Base-by-base conservation (phyloP, 1,140 invertebrate species). In the Drosophila albomicans region DNA sequence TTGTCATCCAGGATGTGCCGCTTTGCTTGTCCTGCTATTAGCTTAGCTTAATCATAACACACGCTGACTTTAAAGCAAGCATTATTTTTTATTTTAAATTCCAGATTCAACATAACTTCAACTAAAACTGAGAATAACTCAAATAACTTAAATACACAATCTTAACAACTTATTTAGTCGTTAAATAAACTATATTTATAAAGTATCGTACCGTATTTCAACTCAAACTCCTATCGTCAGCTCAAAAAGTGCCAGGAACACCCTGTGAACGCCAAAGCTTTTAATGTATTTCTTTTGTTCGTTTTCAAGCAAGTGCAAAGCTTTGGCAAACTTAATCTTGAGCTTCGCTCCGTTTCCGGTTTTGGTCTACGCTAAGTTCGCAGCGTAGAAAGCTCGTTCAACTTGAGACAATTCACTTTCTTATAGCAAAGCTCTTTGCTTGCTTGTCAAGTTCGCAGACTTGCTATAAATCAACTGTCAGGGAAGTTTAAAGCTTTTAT, bases 331-430 rank as follows among this genome's bases (percentile, higher is more conserved):
- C 10, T 32, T 16, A 56, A 65, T 80, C 84, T 88, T 84, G 32
- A 35, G 70, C 78, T 86, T 86, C 71, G 57, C 28, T 7, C 5
- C 1, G 15, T 32, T 43, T 84, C 84, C 84, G 84, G 84, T 87
- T 88, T 68, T 54, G 5, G 77, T 72, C 63, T 67, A 10, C 5
- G 20, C 74, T 79, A 73, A 66, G 11, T 28, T 48, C 10, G 28
- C 32, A 7, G 5, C 30, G 7, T 5, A 10, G 7, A 71, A 72
- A 77, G 77, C 77, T 79, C 58, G 43, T 13, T 15, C 46, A 76
- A 48, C 1, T 13, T 48, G 20, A n/a, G 11, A 30, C 51, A 43
- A 16, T 32, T n/a, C 0, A 52, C 15, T 52, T 67, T 70, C 69
- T 81, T 69, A 16, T 28, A 1, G 16, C 15, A 56, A 73, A 67